phyloP scores from a whole-genome alignment of 1,140 invertebrate species.

The Drosophila kepulauana region DNA sequence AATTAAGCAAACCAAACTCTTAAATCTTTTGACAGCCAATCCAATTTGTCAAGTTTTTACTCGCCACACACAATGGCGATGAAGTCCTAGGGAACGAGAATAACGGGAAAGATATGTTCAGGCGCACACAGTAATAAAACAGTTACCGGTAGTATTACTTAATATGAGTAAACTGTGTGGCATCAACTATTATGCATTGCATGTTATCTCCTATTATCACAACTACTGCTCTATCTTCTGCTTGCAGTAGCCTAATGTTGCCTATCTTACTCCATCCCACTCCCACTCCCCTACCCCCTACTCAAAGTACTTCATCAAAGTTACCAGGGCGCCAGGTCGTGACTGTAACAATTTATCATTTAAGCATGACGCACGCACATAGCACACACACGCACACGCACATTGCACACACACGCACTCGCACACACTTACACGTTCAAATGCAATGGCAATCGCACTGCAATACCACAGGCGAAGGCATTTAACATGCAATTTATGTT shows the following conservation, averaged over 20 bases:
- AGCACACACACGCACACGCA: too few species aligned
- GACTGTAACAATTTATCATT: conserved; percentile 77
- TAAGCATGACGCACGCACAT: conserved; percentile 77
- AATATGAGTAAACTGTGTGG: conserved; percentile 83
- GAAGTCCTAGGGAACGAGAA: conserved; percentile 1
- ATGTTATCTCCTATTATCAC: conserved; percentile 74
- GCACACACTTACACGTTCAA: background rate
- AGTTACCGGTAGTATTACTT: conserved; percentile 79
- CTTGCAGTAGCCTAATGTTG: conserved; percentile 31
- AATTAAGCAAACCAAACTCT: too few species aligned
- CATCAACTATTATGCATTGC: conserved; percentile 82
- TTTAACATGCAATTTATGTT: conserved; percentile 83
- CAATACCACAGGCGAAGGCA: conserved; percentile 67
- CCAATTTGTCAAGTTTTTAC: too few species aligned
- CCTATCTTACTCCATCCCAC: background rate
- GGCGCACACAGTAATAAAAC: conserved; percentile 58
- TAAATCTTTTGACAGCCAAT: too few species aligned
- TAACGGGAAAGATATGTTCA: background rate
- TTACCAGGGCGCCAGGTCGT: conserved; percentile 47
- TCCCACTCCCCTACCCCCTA: background rate
- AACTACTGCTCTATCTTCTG: conserved; percentile 35
- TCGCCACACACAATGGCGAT: background rate
- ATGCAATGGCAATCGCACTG: conserved; percentile 52
- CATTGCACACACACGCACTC: conserved; percentile 24
- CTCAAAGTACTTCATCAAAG: conserved; percentile 28